Evolutionary conservation across 2,113 vertebrate species (phyloP).

Genomic region (Dinomys branickii): DNA sequence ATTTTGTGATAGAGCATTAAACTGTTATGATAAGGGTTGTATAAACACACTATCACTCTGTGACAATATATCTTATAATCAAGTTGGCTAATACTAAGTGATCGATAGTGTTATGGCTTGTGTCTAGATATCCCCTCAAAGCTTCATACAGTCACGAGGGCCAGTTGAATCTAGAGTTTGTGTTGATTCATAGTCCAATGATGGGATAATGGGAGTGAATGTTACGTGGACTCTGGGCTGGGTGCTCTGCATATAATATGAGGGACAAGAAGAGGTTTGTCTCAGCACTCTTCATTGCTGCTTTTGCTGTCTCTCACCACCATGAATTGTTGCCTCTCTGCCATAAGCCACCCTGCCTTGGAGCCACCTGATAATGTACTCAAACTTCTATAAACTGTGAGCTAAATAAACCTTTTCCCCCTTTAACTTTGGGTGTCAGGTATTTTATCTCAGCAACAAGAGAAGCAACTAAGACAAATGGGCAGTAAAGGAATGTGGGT

Average conservation of each 20-base stretch:
- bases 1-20: neutral
- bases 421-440: neutral
- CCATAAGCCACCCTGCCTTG: neutral
- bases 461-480: too few species aligned
- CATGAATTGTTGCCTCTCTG: neutral
- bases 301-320: neutral
- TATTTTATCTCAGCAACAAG: neutral
- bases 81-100: neutral
- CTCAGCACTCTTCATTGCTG: neutral
- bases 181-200: neutral
- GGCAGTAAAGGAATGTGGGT: too few species aligned
- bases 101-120: neutral
- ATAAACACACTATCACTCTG: too few species aligned
- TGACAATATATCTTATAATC: neutral
- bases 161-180: neutral
- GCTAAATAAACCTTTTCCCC: neutral
- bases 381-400: neutral
- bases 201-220: too few species aligned
- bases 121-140: neutral
- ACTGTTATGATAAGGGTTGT: neutral
- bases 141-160: neutral
- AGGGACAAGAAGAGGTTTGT: neutral
- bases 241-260: too few species aligned
- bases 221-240: too few species aligned
- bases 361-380: neutral